These are phyloP conservation scores for Serrognathus titanus DNA, from an alignment of 2,888 invertebrate species.

Conservation along the genomic window DNA sequence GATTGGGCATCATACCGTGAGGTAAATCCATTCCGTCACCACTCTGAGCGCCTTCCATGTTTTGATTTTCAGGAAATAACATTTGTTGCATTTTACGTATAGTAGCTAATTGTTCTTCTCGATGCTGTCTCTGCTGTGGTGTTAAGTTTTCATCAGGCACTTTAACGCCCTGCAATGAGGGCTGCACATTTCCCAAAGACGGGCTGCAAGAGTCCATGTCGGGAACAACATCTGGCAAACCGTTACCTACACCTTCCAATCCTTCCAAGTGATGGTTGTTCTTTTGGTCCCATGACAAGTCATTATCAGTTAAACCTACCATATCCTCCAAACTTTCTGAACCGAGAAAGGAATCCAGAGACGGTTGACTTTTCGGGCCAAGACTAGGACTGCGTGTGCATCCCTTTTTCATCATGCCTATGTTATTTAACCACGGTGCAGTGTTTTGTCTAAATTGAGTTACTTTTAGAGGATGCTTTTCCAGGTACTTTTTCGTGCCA, in stretches of 20 bases:
- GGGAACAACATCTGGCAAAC: slow-evolving; percentile 45
- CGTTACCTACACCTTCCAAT: slow-evolving; percentile 47
- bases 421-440: slow-evolving; percentile 75
- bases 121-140: slow-evolving; percentile 90
- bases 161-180: slow-evolving; percentile 72
- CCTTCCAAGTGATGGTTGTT: slow-evolving; percentile 44
- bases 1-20: slow-evolving; percentile 23
- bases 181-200: slow-evolving; percentile 54
- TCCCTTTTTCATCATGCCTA: slow-evolving; percentile 70
- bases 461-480: slow-evolving; percentile 90
- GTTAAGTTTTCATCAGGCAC: slow-evolving; percentile 95
- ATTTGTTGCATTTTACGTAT: slow-evolving; percentile 90
- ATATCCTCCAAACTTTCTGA: slow-evolving; percentile 49
- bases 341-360: slow-evolving; percentile 45
- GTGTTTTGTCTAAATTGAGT: slow-evolving; percentile 83
- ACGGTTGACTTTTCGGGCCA: slow-evolving; percentile 46
- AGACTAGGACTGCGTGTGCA: slow-evolving; percentile 56
- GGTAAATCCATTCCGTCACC: slow-evolving; percentile 16
- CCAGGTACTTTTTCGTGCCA: slow-evolving; percentile 89
- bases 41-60: slow-evolving; percentile 34
- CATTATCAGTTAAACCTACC: slow-evolving; percentile 44
- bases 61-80: slow-evolving; percentile 77
- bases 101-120: slow-evolving; percentile 89
- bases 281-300: slow-evolving; percentile 54
- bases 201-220: slow-evolving; percentile 54